These are phyloP conservation scores for Tuberolachnus salignus DNA, from an alignment of 2,888 invertebrate genomes.

Conservation along the genomic window DNA sequence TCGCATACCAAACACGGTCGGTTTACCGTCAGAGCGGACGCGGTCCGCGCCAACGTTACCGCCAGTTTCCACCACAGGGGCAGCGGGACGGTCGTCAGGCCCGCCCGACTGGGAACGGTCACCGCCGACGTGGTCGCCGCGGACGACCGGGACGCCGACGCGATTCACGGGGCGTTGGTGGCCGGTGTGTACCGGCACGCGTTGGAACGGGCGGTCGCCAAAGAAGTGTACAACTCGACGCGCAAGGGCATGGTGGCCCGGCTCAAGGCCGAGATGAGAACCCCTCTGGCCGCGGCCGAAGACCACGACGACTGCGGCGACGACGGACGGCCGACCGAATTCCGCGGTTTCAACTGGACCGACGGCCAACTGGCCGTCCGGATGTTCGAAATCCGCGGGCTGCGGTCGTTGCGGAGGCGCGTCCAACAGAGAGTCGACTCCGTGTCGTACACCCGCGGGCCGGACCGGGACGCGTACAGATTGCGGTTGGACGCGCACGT, in stretches of 20 bases:
- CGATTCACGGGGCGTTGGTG: not conserved
- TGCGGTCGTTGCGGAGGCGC: not conserved
- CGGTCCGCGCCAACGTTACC: not conserved
- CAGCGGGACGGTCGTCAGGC: not conserved
- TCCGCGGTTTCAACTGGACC: not conserved
- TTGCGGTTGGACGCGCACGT: conserved; percentile 3
- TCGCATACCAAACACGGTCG: not conserved
- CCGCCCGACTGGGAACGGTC: not conserved
- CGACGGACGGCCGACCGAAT: not conserved
- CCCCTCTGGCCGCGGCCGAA: not conserved
- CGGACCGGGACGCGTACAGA: not conserved
- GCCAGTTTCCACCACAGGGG: conserved; percentile 1
- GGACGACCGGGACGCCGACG: not conserved
- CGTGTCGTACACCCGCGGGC: conserved; percentile 19
- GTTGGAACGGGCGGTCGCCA: not conserved
- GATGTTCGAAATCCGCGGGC: not conserved
- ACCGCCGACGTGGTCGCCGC: not conserved
- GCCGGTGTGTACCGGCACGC: not conserved
- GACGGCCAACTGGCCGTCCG: not conserved
- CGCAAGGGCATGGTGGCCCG: conserved; percentile 2
- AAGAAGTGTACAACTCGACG: not conserved
- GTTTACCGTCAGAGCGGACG: not conserved
- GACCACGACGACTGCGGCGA: no score
- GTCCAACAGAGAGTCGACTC: not conserved
- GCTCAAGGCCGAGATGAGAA: not conserved